Conservation (phyloP, 2,113 vertebrate genomes). For the Bos indicus region DNA sequence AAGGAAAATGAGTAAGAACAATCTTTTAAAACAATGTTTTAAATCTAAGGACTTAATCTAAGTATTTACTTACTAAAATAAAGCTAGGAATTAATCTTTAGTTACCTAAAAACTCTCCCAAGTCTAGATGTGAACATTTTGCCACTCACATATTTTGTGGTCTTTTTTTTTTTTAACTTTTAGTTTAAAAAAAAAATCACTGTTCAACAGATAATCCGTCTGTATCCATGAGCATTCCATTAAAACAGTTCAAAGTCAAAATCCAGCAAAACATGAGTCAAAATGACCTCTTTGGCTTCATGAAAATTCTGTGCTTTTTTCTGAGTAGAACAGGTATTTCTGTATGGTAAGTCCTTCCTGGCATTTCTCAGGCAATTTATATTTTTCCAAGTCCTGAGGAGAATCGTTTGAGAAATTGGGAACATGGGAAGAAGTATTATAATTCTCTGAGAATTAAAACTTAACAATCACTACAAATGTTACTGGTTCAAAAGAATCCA, state of each 20-base stretch:
- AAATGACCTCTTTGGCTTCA: not conserved
- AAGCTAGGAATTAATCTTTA: not conserved
- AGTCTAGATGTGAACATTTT: not conserved
- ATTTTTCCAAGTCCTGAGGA: not conserved
- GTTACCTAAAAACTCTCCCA: not conserved
- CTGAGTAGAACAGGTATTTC: not conserved
- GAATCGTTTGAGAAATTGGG: constrained; percentile 8
- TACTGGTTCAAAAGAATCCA: constrained; percentile 23
- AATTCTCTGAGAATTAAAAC: constrained; percentile 1
- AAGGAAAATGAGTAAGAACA: not conserved
- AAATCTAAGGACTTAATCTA: not conserved
- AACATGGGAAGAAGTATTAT: not conserved
- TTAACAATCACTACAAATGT: not conserved
- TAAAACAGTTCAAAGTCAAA: not conserved
- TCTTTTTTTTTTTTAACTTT: not conserved
- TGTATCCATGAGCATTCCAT: not conserved
- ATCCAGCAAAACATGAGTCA: not conserved
- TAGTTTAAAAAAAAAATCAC: not conserved
- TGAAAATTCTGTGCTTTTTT: not conserved
- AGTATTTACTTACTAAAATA: constrained; percentile 15
- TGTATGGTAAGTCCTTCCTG: not conserved
- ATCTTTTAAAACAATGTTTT: not conserved
- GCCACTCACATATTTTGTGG: not conserved
- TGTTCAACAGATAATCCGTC: not conserved
- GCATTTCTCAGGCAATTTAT: constrained; percentile 12